phyloP scores from a whole-genome alignment of 2,888 invertebrate species.

The Apotomis turbidana region DNA sequence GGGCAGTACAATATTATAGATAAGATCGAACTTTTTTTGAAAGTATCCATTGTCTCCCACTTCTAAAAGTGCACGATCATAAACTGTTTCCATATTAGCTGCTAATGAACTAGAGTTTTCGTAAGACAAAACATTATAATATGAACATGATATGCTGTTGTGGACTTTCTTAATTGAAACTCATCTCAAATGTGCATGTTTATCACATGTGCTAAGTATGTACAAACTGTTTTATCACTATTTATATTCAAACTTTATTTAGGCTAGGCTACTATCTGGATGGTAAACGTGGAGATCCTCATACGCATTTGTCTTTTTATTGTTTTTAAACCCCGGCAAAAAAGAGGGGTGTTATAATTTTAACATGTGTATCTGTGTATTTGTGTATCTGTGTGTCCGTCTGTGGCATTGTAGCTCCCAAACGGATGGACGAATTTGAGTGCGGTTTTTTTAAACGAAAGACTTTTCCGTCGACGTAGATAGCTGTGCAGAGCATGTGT shows the following conservation, averaged over 20 bases:
- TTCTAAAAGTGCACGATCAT: slow-evolving; percentile 61
- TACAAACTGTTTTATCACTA: slow-evolving; percentile 27
- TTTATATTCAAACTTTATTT: background rate
- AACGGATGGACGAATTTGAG: too few species aligned
- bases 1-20: slow-evolving; percentile 68
- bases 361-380: too few species aligned
- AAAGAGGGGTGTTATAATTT: too few species aligned
- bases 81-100: slow-evolving; percentile 57
- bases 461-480: too few species aligned
- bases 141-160: slow-evolving; percentile 3
- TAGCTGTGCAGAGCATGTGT: too few species aligned
- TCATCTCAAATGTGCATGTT: background rate
- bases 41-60: slow-evolving; percentile 71
- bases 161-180: slow-evolving; percentile 10
- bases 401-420: too few species aligned
- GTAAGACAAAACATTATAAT: background rate
- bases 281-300: background rate
- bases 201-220: slow-evolving; percentile 25
- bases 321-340: too few species aligned
- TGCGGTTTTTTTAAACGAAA: too few species aligned
- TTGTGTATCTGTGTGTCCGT: too few species aligned
- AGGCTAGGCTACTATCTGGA: background rate
- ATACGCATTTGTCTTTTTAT: background rate
- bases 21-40: slow-evolving; percentile 71
- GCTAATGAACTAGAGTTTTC: slow-evolving; percentile 3